Evolutionary conservation across 2,797 vertebrate species (phyloP).

Genomic region (Cottoperca gobio): DNA sequence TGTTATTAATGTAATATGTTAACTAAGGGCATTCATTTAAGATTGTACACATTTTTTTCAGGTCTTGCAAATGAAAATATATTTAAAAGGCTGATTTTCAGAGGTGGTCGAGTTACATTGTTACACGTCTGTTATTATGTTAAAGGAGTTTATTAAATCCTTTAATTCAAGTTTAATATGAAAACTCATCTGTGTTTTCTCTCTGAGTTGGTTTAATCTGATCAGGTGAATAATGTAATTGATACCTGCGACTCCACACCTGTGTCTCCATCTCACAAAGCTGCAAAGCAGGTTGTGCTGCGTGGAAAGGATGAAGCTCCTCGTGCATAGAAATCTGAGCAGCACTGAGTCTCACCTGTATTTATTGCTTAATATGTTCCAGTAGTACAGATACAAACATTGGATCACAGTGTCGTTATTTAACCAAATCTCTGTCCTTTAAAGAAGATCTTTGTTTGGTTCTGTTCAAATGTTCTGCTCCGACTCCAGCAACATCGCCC

Average conservation of each 20-base stretch:
- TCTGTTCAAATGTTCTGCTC: neutral
- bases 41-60: neutral
- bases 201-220: no score
- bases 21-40: no score
- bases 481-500: no score
- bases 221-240: no score
- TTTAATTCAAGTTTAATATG: neutral
- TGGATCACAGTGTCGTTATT: neutral
- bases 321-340: neutral
- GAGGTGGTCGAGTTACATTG: neutral
- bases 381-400: neutral
- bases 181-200: no score
- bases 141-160: neutral
- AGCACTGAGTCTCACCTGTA: neutral
- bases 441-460: neutral
- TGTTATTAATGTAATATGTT: no score
- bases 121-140: neutral
- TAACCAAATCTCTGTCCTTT: neutral
- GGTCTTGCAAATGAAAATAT: no score
- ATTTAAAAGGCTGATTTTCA: no score
- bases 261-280: no score
- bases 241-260: no score
- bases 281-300: neutral
- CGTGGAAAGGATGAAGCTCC: neutral
- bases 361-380: neutral